Conservation (phyloP, 2,888 invertebrate genomes). For the Pammene aurita region DNA sequence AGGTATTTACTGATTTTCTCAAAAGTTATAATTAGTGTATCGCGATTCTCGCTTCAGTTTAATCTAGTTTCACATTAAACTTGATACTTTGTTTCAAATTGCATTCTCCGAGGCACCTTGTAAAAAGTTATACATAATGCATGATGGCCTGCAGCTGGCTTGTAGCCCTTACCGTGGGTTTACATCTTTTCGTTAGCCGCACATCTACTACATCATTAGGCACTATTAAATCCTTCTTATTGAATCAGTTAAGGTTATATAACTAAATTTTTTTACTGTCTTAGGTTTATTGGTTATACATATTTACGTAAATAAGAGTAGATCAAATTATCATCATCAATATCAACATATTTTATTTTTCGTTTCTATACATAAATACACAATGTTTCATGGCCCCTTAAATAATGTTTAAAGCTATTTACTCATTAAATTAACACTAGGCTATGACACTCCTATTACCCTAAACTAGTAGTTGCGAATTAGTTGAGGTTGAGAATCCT, state of each 20-base stretch:
- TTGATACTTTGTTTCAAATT: slow-evolving; percentile 82
- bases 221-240: too few relatives aligned
- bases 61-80: slow-evolving; percentile 80
- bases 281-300: too few relatives aligned
- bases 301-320: too few relatives aligned
- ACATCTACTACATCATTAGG: too few relatives aligned
- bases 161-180: slow-evolving; percentile 53
- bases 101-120: slow-evolving; percentile 76
- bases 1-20: background rate
- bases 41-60: slow-evolving; percentile 54
- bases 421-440: too few relatives aligned
- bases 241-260: too few relatives aligned
- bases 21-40: background rate
- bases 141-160: slow-evolving; percentile 75
- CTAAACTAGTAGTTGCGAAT: background rate
- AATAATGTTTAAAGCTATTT: too few relatives aligned
- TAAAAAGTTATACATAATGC: slow-evolving; percentile 82
- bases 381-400: too few relatives aligned
- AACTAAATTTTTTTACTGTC: too few relatives aligned
- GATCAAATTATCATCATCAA: too few relatives aligned
- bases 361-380: too few relatives aligned
- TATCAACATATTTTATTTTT: too few relatives aligned
- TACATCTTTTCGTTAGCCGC: slow-evolving; percentile 18
- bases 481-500: background rate
- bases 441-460: background rate